Evolutionary conservation across 2,888 invertebrate species (phyloP), one percentile per base, ranked within the genome.

Genomic region (Arctia plantaginis): DNA sequence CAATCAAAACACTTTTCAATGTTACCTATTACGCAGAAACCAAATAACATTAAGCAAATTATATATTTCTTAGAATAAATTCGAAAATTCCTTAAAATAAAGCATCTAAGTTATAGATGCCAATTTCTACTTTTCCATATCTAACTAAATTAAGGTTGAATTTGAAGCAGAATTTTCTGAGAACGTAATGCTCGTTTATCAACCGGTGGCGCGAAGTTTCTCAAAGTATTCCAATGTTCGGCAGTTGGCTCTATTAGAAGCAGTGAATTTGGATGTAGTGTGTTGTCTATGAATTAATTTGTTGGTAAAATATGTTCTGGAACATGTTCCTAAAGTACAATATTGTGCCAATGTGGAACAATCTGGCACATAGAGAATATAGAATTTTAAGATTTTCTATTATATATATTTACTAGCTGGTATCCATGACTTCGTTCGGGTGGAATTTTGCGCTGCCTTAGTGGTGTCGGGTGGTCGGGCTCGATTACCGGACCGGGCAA

Each of bases 211-310:
- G 65, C 62, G 70, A 75, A 80, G 72, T 80, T 74, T 35, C 23
- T 2, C 65, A 76, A 80, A 80, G 77, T 80, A 75, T 51, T 4
- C 72, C 70, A 71, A 77, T 74, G 73, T 76, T 76, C 73, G 20
- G 66, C 66, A 77, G 69, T 74, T 64, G 70, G 64, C 62, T 66
- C 71, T 75, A 77, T 71, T 80, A 68, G 33, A 72, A 59, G 41
- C 55, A 47, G 35, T 39, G 75, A 77, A 75, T 77, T 79, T 69
- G 20, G 47, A 62, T 75, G 72, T 79, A 77, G 74, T 67, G 66
- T 79, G 69, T 79, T 80, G 76, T 51, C 27, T 75, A 69, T 69
- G 69, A 79, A 84, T 81, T 75, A 80, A 76, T 80, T 78, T 47
- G 64, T n/a, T 69, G n/a, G n/a, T 65, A 69, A 67, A 76, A 64